Evolutionary conservation across 2,797 vertebrate species (phyloP).

Genomic region (Typhlichthys subterraneus): DNA sequence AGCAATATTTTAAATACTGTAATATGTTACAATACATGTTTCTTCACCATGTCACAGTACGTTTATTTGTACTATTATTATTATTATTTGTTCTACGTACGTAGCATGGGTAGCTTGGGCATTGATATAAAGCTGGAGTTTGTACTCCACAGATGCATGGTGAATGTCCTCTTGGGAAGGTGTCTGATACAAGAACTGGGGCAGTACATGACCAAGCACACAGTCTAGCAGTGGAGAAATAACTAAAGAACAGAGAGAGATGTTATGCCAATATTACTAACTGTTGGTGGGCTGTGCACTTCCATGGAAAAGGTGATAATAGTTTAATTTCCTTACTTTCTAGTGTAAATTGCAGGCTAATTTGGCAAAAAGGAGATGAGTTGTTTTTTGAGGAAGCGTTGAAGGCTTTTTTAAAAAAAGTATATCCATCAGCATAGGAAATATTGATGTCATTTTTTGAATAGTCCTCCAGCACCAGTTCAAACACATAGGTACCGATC

Average conservation of each 20-base stretch:
- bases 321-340: conserved; percentile 52
- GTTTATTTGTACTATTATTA: too few relatives aligned
- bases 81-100: conserved; percentile 38
- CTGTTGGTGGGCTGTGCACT: background rate
- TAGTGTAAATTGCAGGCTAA: conserved; percentile 68
- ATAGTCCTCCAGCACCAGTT: conserved; percentile 63
- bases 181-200: conserved; percentile 60
- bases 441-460: conserved; percentile 46
- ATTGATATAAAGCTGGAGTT: conserved; percentile 39
- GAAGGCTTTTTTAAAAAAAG: background rate
- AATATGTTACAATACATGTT: too few relatives aligned
- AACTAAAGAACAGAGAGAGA: conserved; percentile 55
- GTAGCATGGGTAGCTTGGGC: conserved; percentile 50
- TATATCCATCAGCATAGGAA: conserved; percentile 40
- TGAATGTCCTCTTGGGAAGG: conserved; percentile 51
- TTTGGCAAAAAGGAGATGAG: conserved; percentile 50
- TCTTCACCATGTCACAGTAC: too few relatives aligned
- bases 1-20: background rate
- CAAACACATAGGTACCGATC: conserved; percentile 55
- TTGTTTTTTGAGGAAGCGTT: background rate
- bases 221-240: conserved; percentile 57
- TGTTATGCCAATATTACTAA: background rate
- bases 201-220: conserved; percentile 44
- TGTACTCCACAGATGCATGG: conserved; percentile 52
- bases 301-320: background rate